Evolutionary conservation across 2,888 invertebrate species (phyloP).

Genomic region (Drosophila limbata): DNA sequence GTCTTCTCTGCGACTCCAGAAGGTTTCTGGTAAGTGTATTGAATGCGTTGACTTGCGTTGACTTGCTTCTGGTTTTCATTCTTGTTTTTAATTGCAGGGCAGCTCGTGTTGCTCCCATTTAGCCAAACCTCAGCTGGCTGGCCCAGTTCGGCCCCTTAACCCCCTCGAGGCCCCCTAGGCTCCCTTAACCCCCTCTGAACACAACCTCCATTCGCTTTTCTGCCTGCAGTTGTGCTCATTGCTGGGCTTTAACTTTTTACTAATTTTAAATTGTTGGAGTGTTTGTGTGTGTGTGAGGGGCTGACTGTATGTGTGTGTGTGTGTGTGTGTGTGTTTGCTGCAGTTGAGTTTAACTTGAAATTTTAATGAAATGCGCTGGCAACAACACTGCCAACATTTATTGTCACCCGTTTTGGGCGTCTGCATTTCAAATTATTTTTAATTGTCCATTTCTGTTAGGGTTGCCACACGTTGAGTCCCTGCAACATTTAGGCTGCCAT

Average conservation of each 20-base stretch:
- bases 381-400: conserved; percentile 24
- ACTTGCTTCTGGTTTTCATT: background rate
- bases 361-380: conserved; percentile 74
- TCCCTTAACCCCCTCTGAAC: background rate
- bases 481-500: conserved; percentile 39
- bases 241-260: conserved; percentile 67
- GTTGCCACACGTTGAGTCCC: conserved; percentile 8
- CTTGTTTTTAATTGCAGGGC: conserved; percentile 62
- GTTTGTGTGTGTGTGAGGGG: conserved; percentile 24
- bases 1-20: no score
- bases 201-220: background rate
- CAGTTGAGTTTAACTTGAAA: conserved; percentile 64
- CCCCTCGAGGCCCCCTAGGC: background rate
- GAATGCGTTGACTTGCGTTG: background rate
- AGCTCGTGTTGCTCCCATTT: conserved; percentile 63
- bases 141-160: conserved; percentile 3
- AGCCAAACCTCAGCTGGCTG: conserved; percentile 42
- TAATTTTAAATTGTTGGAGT: conserved; percentile 71
- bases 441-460: conserved; percentile 72
- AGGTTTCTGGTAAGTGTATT: background rate
- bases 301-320: conserved; percentile 28
- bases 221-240: conserved; percentile 30
- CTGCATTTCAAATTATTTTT: conserved; percentile 79
- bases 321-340: conserved; percentile 37
- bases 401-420: conserved; percentile 52